phyloP scores from a whole-genome alignment of 2,888 invertebrate genomes.

The Hypena proboscidalis region DNA sequence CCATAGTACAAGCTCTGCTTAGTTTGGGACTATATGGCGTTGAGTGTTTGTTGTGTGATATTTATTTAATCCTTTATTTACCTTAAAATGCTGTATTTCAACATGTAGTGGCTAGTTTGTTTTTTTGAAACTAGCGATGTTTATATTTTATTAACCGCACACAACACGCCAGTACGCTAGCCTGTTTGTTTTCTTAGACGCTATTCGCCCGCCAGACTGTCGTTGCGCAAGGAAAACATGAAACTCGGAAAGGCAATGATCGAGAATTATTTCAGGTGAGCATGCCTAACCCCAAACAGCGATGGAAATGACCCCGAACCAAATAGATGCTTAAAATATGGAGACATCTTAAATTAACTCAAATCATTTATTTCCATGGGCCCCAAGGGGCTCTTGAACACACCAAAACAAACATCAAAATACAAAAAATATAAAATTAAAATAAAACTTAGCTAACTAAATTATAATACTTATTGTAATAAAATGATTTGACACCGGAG shows the following conservation, averaged over 20 bases:
- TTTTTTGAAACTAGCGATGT: conserved; percentile 34
- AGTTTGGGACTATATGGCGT: no score
- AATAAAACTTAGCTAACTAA: no score
- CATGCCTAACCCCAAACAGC: conserved; percentile 18
- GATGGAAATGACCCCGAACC: not conserved
- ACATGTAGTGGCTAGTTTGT: conserved; percentile 13
- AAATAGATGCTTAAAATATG: no score
- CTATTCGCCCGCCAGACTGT: conserved; percentile 93
- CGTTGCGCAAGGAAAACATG: conserved; percentile 92
- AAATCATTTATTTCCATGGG: conserved; percentile 4
- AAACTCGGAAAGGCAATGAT: conserved; percentile 91
- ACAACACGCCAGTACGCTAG: conserved; percentile 66
- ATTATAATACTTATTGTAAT: no score
- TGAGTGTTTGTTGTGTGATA: no score
- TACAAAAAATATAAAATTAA: no score
- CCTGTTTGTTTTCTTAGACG: conserved; percentile 88
- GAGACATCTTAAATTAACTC: no score
- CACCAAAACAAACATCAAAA: no score
- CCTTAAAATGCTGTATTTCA: conserved; percentile 13
- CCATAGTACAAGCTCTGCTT: no score
- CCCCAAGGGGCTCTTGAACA: no score
- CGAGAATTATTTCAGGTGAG: conserved; percentile 93
- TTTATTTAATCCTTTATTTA: not conserved
- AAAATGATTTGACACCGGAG: no score
- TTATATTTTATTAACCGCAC: conserved; percentile 47